Percentiles rank a stretch among this genome's conserved stretches.
Conservation (phyloP, 2,888 invertebrate species). For the Morpho deidamia region DNA sequence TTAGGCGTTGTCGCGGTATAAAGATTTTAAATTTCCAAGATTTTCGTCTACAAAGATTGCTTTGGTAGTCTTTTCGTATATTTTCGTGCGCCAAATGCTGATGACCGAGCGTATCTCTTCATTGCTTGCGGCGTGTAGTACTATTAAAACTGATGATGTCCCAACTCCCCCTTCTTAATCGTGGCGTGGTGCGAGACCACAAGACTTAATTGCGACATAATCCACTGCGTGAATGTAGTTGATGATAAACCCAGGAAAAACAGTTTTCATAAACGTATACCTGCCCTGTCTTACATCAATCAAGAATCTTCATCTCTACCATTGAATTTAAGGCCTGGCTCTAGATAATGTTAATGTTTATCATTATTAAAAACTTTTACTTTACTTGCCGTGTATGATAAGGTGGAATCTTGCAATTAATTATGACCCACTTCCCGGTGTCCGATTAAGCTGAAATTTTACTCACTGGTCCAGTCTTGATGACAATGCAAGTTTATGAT, state of each 20-base stretch:
- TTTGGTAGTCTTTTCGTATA: conserved; percentile 6
- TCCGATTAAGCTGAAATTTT: no score
- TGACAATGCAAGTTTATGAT: no score
- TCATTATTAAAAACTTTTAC: no score
- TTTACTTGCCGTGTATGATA: no score
- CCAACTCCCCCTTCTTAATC: conserved; percentile 53
- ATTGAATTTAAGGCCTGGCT: no score
- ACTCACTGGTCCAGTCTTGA: no score
- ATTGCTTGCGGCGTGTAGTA: conserved; percentile 48
- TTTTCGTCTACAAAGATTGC: conserved; percentile 12
- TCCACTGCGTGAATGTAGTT: conserved; percentile 60
- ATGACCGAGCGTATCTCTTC: conserved; percentile 60
- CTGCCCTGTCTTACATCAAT: no score
- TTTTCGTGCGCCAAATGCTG: conserved; percentile 57
- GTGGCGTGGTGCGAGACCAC: conserved; percentile 54
- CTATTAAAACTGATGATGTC: conserved; percentile 45
- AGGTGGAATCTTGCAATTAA: no score
- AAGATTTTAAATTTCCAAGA: conserved; percentile 36
- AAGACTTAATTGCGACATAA: conserved; percentile 53
- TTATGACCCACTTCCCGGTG: no score
- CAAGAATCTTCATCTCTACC: no score
- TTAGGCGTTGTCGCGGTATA: conserved; percentile 23
- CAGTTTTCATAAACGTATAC: conserved; percentile 62
- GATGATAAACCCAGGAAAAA: conserved; percentile 51
- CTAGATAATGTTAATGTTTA: no score